Conservation (phyloP, 2,888 invertebrate species). For the Xestoiulus laeticollis region DNA sequence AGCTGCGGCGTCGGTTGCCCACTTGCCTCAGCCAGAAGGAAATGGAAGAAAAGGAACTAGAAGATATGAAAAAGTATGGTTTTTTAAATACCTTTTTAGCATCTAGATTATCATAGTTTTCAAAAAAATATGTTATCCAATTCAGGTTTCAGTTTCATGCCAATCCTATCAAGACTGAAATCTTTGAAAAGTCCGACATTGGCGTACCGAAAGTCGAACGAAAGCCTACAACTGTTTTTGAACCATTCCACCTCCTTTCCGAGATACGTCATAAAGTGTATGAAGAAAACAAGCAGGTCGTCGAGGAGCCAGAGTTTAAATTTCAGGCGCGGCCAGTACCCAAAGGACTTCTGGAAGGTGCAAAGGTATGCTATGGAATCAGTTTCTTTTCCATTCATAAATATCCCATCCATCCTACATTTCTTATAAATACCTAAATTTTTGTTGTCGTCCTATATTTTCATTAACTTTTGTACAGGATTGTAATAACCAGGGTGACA, state of each 20-base stretch:
- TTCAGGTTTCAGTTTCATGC: slow-evolving; percentile 71
- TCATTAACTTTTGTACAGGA: too few species aligned
- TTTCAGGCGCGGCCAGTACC: slow-evolving; percentile 73
- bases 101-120: not conserved
- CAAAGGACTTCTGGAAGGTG: slow-evolving; percentile 67
- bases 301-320: slow-evolving; percentile 63
- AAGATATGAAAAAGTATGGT: slow-evolving; percentile 72
- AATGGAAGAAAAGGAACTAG: slow-evolving; percentile 71
- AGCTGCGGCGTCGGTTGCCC: slow-evolving; percentile 69
- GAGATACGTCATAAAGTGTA: slow-evolving; percentile 64
- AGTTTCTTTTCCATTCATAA: too few species aligned
- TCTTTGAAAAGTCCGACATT: slow-evolving; percentile 68
- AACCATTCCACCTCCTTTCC: slow-evolving; percentile 71
- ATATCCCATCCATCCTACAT: too few species aligned
- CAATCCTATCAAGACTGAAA: slow-evolving; percentile 71
- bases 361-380: slow-evolving; percentile 59
- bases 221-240: slow-evolving; percentile 71
- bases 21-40: slow-evolving; percentile 71
- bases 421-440: too few species aligned
- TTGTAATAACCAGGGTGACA: too few species aligned
- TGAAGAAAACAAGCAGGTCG: not conserved
- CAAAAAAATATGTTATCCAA: not conserved
- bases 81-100: not conserved
- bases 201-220: slow-evolving; percentile 65
- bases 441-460: too few species aligned